These are phyloP conservation scores for Ophion costatus DNA, from an alignment of 2,888 invertebrate species.

Conservation along the genomic window DNA sequence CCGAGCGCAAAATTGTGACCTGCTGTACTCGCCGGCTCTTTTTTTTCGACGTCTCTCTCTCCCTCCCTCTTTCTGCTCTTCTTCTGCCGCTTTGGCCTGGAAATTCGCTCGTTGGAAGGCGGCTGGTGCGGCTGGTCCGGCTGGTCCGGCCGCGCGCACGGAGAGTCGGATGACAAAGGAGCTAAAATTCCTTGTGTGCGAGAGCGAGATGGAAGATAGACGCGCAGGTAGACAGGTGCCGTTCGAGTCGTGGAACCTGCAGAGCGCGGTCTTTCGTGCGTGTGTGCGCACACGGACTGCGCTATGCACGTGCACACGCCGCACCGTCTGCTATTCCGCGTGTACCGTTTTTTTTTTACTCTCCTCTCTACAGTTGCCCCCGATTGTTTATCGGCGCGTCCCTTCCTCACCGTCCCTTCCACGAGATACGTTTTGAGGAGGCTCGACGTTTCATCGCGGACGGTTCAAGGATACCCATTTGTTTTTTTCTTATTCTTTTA, in stretches of 20 bases:
- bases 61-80: neutral
- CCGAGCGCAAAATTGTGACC: constrained; percentile 76
- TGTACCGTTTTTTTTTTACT: constrained; percentile 13
- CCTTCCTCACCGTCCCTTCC: neutral
- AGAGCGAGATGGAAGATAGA: constrained; percentile 42
- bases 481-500: neutral
- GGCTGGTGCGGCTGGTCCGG: constrained; percentile 16
- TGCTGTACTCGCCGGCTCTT: constrained; percentile 52
- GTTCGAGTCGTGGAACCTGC: constrained; percentile 62
- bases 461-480: neutral
- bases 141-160: neutral
- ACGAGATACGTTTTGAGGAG: too few relatives aligned
- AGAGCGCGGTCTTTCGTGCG: constrained; percentile 14
- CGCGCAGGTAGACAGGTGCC: constrained; percentile 62
- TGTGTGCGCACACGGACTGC: neutral
- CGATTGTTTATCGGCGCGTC: constrained; percentile 10
- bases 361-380: constrained; percentile 2
- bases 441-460: too few relatives aligned
- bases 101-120: constrained; percentile 14
- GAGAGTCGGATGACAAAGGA: constrained; percentile 6
- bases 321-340: neutral
- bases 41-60: constrained; percentile 30
- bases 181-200: constrained; percentile 32
- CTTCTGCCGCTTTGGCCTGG: constrained; percentile 1
- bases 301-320: constrained; percentile 2